phyloP scores from a whole-genome alignment of 2,888 invertebrate species.

The Scaptomyza tumidula region DNA sequence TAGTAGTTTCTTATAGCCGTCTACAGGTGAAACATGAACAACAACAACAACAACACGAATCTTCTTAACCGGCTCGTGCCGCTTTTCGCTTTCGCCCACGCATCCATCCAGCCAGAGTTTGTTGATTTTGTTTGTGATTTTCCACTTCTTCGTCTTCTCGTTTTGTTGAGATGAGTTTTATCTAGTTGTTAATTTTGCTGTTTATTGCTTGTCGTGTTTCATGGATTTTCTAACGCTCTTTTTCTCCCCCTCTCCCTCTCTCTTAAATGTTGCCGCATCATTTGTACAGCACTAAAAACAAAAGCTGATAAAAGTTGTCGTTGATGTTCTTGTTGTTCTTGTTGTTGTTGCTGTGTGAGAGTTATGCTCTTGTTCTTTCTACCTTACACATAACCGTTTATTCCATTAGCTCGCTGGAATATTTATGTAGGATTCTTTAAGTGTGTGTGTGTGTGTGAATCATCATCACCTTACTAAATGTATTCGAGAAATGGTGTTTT shows the following conservation, averaged over 20 bases:
- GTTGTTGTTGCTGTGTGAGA: slow-evolving; percentile 25
- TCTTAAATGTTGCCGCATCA: slow-evolving; percentile 51
- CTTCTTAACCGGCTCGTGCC: slow-evolving; percentile 51
- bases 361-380: slow-evolving; percentile 23
- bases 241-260: not conserved
- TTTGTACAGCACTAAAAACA: slow-evolving; percentile 60
- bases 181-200: slow-evolving; percentile 60
- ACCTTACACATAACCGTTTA: slow-evolving; percentile 14
- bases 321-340: not conserved
- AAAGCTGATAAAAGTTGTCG: slow-evolving; percentile 41
- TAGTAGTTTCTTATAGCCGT: slow-evolving; percentile 39
- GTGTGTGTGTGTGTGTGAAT: slow-evolving; percentile 8
- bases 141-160: slow-evolving; percentile 1
- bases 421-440: not conserved
- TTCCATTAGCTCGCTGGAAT: not conserved
- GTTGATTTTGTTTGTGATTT: slow-evolving; percentile 21
- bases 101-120: slow-evolving; percentile 19
- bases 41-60: slow-evolving; percentile 16
- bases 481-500: not conserved
- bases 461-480: slow-evolving; percentile 1
- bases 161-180: slow-evolving; percentile 57
- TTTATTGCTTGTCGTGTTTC: slow-evolving; percentile 60
- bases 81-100: slow-evolving; percentile 57
- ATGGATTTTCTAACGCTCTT: slow-evolving; percentile 1
- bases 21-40: slow-evolving; percentile 47